Evolutionary conservation across 2,113 vertebrate genomes (phyloP).

Genomic region (Pyrgilauda ruficollis): DNA sequence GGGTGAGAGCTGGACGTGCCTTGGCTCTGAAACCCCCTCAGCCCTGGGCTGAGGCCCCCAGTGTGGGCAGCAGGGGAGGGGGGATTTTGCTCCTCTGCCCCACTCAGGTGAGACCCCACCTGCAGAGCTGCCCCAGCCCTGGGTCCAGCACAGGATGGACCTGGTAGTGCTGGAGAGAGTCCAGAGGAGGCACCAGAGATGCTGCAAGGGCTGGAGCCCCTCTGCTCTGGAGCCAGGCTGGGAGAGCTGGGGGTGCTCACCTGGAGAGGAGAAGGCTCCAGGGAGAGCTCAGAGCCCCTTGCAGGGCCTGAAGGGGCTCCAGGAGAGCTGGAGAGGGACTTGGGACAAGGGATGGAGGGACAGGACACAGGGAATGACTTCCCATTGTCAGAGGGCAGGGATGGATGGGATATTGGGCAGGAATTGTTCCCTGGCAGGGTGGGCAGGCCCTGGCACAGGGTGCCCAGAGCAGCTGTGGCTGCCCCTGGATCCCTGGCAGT

Average conservation of each 20-base stretch:
- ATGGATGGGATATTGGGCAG: not conserved
- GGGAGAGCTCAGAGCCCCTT: not conserved
- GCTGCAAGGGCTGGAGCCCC: not conserved
- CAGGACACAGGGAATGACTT: not conserved
- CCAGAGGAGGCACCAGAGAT: not conserved
- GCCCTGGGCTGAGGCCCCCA: not conserved
- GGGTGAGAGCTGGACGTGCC: not conserved
- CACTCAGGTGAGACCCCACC: not conserved
- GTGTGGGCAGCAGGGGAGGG: not conserved
- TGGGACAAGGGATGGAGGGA: not conserved
- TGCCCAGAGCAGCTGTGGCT: not conserved
- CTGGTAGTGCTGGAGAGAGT: not conserved
- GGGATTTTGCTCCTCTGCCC: not conserved
- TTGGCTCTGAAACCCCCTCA: accelerated
- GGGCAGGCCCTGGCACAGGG: not conserved
- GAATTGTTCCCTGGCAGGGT: not conserved
- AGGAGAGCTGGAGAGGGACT: not conserved
- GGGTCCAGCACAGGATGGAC: not conserved
- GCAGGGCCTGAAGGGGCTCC: not conserved
- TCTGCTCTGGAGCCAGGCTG: not conserved
- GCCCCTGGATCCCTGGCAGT: not conserved
- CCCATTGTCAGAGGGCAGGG: not conserved
- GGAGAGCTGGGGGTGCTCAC: not conserved
- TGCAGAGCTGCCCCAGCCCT: not conserved
- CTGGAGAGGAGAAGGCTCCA: not conserved